Evolutionary conservation across 2,797 vertebrate genomes (phyloP).

Genomic region (Lutra lutra): DNA sequence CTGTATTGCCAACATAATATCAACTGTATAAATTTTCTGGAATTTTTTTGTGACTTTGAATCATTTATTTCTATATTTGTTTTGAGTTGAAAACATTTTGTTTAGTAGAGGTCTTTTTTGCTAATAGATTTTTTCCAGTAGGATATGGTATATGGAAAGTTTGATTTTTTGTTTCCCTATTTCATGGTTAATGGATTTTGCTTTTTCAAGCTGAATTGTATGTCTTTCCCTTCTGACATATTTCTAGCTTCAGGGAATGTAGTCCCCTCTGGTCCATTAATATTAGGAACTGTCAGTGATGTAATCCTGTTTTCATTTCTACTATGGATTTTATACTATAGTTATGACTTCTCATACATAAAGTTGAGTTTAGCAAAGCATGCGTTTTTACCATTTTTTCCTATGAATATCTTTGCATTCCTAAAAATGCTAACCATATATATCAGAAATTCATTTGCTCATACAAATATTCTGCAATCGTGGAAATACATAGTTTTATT

Average conservation of each 20-base stretch:
- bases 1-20: neutral
- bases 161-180: conserved; percentile 82
- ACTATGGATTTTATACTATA: conserved; percentile 75
- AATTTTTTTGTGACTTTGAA: conserved; percentile 60
- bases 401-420: conserved; percentile 68
- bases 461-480: conserved; percentile 42
- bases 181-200: conserved; percentile 86
- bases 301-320: conserved; percentile 81
- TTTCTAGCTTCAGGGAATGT: conserved; percentile 83
- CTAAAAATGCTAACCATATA: conserved; percentile 49
- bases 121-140: conserved; percentile 74
- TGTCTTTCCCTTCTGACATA: conserved; percentile 77
- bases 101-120: conserved; percentile 51
- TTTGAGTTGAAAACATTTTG: conserved; percentile 61
- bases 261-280: conserved; percentile 78
- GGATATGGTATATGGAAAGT: conserved; percentile 67
- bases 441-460: conserved; percentile 54
- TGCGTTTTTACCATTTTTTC: conserved; percentile 44
- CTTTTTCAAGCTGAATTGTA: conserved; percentile 81
- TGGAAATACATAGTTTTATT: conserved; percentile 52
- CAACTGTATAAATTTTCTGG: neutral
- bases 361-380: conserved; percentile 59
- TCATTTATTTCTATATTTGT: conserved; percentile 56
- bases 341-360: conserved; percentile 73
- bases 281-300: conserved; percentile 76